These are phyloP conservation scores for Sardinella longiceps DNA, from an alignment of 2,797 vertebrate genomes.

Conservation along the genomic window DNA sequence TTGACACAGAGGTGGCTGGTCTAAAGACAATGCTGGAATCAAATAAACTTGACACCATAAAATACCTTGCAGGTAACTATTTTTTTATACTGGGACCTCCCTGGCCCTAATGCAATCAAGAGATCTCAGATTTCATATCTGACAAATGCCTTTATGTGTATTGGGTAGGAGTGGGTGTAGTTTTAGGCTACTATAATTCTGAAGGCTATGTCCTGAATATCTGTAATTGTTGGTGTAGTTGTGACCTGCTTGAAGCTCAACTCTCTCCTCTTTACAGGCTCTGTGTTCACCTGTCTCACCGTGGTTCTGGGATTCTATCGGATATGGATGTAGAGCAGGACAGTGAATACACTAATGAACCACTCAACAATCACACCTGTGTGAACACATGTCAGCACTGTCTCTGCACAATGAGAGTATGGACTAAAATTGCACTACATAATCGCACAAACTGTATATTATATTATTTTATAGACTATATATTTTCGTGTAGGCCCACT, in stretches of 20 bases:
- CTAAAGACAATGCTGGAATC: conserved; percentile 95
- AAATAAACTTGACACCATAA: conserved; percentile 96
- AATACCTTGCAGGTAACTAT: conserved; percentile 91
- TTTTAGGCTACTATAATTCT: too few relatives aligned
- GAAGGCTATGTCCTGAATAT: too few relatives aligned
- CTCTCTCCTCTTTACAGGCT: conserved; percentile 77
- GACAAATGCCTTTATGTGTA: neutral
- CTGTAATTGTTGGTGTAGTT: too few relatives aligned
- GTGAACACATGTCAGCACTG: neutral
- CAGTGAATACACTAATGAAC: neutral
- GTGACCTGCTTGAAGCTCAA: neutral
- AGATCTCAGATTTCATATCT: neutral
- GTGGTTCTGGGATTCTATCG: conserved; percentile 95
- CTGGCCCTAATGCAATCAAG: too few relatives aligned
- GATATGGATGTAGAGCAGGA: conserved; percentile 82
- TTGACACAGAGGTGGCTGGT: conserved; percentile 94
- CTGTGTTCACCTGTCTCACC: conserved; percentile 95
- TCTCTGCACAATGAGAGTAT: neutral
- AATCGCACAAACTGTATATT: neutral
- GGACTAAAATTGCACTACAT: neutral
- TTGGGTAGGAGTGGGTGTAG: too few relatives aligned
- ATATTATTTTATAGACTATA: neutral
- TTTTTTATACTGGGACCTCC: neutral
- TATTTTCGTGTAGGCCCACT: neutral
- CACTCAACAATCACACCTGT: neutral